These are phyloP conservation scores for Thaumetopoea pityocampa DNA, from an alignment of 1,140 invertebrate species.

Conservation along the genomic window DNA sequence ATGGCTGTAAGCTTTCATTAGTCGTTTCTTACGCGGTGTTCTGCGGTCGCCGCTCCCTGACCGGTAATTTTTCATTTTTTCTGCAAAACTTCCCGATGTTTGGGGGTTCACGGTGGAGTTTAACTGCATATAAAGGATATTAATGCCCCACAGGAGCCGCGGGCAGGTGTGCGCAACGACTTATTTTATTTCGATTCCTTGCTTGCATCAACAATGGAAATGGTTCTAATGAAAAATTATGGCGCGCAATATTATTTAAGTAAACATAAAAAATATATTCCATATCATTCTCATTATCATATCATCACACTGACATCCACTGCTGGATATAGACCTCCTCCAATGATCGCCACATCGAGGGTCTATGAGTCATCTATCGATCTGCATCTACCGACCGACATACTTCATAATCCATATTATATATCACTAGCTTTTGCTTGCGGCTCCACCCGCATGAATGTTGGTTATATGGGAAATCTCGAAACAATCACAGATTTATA, in stretches of 20 bases:
- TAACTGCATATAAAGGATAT: constrained; percentile 74
- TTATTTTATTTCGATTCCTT: constrained; percentile 61
- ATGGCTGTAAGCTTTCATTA: constrained; percentile 76
- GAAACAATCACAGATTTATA: too few relatives aligned
- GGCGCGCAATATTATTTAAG: constrained; percentile 17
- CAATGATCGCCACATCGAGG: too few relatives aligned
- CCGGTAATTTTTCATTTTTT: constrained; percentile 75
- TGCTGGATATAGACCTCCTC: too few relatives aligned
- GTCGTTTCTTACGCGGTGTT: constrained; percentile 69
- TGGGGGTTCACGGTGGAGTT: constrained; percentile 49
- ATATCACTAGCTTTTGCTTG: too few relatives aligned
- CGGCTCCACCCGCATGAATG: too few relatives aligned
- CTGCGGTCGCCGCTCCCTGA: constrained; percentile 70
- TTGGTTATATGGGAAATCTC: too few relatives aligned
- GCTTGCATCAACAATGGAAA: constrained; percentile 41
- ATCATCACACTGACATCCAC: too few relatives aligned
- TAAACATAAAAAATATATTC: constrained; percentile 12
- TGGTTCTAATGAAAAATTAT: constrained; percentile 53
- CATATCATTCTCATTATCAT: too few relatives aligned
- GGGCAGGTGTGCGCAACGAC: constrained; percentile 61
- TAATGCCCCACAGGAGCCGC: constrained; percentile 53
- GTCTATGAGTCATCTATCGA: too few relatives aligned
- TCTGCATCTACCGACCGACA: too few relatives aligned
- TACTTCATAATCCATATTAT: too few relatives aligned
- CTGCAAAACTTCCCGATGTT: constrained; percentile 60